Conservation (phyloP, 2,113 vertebrate species). For the Sceloporus undulatus region DNA sequence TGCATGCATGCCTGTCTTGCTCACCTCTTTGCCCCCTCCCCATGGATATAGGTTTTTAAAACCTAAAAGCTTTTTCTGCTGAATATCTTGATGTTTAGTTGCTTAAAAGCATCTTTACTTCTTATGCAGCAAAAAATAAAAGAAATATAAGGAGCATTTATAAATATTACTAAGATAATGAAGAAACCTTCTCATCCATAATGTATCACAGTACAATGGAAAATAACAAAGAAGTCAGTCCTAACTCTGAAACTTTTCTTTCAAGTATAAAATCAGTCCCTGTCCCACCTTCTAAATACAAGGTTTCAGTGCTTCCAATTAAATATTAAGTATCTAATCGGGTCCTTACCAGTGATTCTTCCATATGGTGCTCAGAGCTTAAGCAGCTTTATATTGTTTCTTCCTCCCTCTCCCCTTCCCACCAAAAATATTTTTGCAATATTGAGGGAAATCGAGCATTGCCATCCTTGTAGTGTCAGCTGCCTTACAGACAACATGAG, state of each 20-base stretch:
- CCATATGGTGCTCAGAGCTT: not conserved
- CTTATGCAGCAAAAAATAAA: constrained; percentile 8
- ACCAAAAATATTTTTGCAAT: not conserved
- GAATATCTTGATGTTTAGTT: not conserved
- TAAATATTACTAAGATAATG: not conserved
- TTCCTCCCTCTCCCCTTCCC: too few species aligned
- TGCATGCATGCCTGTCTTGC: not conserved
- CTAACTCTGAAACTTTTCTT: not conserved
- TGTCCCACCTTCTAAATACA: not conserved
- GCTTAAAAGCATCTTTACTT: not conserved
- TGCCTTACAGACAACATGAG: not conserved
- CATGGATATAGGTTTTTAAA: not conserved
- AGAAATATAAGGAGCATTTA: not conserved
- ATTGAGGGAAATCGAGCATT: not conserved
- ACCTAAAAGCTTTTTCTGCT: not conserved
- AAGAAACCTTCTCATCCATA: constrained; percentile 14
- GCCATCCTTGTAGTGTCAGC: not conserved
- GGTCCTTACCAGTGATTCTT: not conserved
- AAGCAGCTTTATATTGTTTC: not conserved
- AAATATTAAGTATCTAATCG: not conserved
- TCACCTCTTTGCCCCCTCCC: not conserved
- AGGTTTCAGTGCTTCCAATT: not conserved
- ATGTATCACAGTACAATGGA: not conserved
- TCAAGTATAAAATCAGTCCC: not conserved
- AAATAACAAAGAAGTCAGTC: not conserved